These are phyloP conservation scores for Orussus abietinus DNA, from an alignment of 1,140 invertebrate species.

Conservation along the genomic window DNA sequence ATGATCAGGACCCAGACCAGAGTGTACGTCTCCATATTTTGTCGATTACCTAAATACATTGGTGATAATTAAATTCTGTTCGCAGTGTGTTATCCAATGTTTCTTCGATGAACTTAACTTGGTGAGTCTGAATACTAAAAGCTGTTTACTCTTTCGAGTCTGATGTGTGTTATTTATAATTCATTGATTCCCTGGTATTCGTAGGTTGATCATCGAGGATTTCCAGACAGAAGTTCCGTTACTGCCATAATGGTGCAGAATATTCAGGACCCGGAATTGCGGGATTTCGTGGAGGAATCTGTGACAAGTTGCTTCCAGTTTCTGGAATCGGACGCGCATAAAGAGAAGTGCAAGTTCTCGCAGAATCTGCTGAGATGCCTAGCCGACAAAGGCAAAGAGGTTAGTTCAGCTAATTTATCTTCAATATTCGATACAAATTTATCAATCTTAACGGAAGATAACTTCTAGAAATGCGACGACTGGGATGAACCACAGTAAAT, in stretches of 20 bases:
- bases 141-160: not conserved
- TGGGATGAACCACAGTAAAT: slow-evolving; percentile 34
- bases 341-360: slow-evolving; percentile 46
- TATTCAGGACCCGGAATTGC: slow-evolving; percentile 39
- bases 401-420: slow-evolving; percentile 25
- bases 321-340: slow-evolving; percentile 28
- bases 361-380: slow-evolving; percentile 43
- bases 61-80: no score
- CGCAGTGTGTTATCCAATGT: slow-evolving; percentile 46
- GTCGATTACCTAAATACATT: no score
- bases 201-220: slow-evolving; percentile 45
- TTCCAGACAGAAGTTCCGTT: slow-evolving; percentile 35
- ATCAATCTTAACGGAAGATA: not conserved
- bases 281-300: slow-evolving; percentile 46
- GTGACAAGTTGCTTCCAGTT: slow-evolving; percentile 43
- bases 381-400: slow-evolving; percentile 44
- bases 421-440: slow-evolving; percentile 6
- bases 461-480: slow-evolving; percentile 46
- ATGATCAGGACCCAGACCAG: no score
- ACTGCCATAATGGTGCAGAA: slow-evolving; percentile 38
- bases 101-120: slow-evolving; percentile 47
- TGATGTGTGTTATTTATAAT: slow-evolving; percentile 12
- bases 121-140: slow-evolving; percentile 25
- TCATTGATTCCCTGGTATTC: slow-evolving; percentile 2
- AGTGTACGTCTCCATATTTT: no score